Evolutionary conservation across 1,140 invertebrate genomes (phyloP).

Genomic region (Holotrichia oblita): DNA sequence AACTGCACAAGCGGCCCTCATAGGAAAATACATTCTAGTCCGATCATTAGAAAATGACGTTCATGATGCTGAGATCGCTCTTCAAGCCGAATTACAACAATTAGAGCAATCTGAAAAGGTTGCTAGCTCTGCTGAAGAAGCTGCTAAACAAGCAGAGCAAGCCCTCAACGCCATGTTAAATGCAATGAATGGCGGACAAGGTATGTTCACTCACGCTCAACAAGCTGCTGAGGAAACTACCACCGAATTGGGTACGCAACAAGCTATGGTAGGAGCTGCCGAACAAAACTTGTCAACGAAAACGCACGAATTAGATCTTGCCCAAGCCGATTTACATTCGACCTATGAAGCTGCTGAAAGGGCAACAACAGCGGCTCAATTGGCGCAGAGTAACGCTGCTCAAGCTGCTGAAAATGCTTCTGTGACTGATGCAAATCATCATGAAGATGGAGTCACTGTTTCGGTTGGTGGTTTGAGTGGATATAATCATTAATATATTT

Average conservation of each 20-base stretch:
- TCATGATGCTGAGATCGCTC: not conserved
- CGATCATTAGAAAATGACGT: slow-evolving; percentile 26
- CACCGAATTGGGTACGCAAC: slow-evolving; percentile 31
- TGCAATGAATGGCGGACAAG: slow-evolving; percentile 24
- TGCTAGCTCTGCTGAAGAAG: slow-evolving; percentile 1
- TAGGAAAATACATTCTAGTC: slow-evolving; percentile 39
- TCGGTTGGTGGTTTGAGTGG: slow-evolving; percentile 25
- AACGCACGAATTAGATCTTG: not conserved
- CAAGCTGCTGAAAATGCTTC: slow-evolving; percentile 30
- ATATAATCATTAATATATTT: not conserved
- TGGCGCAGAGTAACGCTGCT: slow-evolving; percentile 31
- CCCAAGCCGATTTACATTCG: slow-evolving; percentile 26
- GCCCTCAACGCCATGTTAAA: not conserved
- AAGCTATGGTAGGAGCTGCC: slow-evolving; percentile 33
- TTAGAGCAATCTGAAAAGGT: not conserved
- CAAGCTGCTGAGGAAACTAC: slow-evolving; percentile 12
- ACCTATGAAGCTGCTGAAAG: slow-evolving; percentile 33
- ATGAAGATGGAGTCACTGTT: not conserved
- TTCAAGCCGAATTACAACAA: slow-evolving; percentile 37
- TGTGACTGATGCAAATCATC: not conserved
- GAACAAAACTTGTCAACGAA: slow-evolving; percentile 21
- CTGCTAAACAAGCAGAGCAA: slow-evolving; percentile 16
- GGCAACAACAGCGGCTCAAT: slow-evolving; percentile 20
- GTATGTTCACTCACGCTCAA: not conserved
- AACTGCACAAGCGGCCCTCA: slow-evolving; percentile 38